These are phyloP conservation scores for Aphrophora alni DNA, from an alignment of 2,888 invertebrate species.

Conservation along the genomic window DNA sequence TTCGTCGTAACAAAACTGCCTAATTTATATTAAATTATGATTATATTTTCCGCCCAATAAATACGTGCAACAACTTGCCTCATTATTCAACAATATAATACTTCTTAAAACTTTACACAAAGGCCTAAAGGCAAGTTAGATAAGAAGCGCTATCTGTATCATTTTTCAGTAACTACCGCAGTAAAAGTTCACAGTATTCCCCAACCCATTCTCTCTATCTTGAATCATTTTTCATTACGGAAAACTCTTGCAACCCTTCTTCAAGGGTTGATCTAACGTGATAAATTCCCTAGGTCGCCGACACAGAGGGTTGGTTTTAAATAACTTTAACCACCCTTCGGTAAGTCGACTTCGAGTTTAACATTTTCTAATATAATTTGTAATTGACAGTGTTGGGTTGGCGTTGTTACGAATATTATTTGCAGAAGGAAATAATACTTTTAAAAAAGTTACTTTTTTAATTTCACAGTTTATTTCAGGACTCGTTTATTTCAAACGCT, in stretches of 20 bases:
- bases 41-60: too few species aligned
- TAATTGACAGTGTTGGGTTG: too few species aligned
- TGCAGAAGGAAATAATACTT: too few species aligned
- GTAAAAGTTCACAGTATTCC: not conserved
- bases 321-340: not conserved
- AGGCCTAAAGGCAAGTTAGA: not conserved
- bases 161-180: not conserved
- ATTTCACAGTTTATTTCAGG: too few species aligned
- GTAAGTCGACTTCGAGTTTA: too few species aligned
- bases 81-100: not conserved
- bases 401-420: too few species aligned
- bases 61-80: not conserved
- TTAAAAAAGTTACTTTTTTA: too few species aligned
- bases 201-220: not conserved
- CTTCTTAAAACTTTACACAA: not conserved
- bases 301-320: not conserved
- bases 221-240: not conserved
- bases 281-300: not conserved
- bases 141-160: not conserved
- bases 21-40: too few species aligned
- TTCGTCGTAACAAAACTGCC: too few species aligned
- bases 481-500: too few species aligned
- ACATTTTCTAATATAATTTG: too few species aligned
- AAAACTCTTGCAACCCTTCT: slow-evolving; percentile 9
- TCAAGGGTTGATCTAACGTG: not conserved